Evolutionary conservation across 1,140 invertebrate species (phyloP).

Genomic region (Oryzaephilus surinamensis): DNA sequence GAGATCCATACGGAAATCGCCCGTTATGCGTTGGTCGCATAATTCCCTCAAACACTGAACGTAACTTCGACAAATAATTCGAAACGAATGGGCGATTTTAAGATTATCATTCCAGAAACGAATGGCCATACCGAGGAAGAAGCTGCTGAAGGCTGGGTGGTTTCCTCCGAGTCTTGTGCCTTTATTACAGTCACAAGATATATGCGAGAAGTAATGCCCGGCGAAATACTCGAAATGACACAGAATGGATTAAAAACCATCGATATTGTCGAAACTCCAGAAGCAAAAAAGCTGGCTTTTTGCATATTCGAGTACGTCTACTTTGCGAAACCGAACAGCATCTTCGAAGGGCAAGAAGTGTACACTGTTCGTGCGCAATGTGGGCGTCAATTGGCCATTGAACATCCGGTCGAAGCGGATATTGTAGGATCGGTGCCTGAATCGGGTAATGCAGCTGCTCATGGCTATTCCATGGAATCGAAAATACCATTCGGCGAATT

Average conservation of each 20-base stretch:
- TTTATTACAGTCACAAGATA: conserved; percentile 85
- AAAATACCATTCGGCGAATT: conserved; percentile 87
- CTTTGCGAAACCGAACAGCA: conserved; percentile 88
- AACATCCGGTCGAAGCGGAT: conserved; percentile 82
- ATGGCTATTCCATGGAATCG: conserved; percentile 81
- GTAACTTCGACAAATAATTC: too few relatives aligned
- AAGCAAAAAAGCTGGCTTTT: conserved; percentile 69
- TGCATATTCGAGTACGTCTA: conserved; percentile 99
- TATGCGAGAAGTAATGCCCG: conserved; percentile 75
- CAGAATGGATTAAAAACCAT: conserved; percentile 73
- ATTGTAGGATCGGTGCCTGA: conserved; percentile 94
- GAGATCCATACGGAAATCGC: conserved; percentile 92
- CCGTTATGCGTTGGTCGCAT: conserved; percentile 91
- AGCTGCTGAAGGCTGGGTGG: conserved; percentile 76
- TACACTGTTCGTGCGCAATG: conserved; percentile 90
- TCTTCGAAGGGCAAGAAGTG: conserved; percentile 90
- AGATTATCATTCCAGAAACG: conserved; percentile 3
- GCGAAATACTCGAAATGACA: conserved; percentile 91
- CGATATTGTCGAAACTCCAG: conserved; percentile 66
- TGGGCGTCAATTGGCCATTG: conserved; percentile 78
- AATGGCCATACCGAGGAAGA: conserved; percentile 6
- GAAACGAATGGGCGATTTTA: too few relatives aligned
- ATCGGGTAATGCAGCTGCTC: conserved; percentile 89
- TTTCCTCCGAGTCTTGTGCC: conserved; percentile 93
- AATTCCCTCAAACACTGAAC: conserved; percentile 54